Evolutionary conservation across 2,888 invertebrate genomes (phyloP), one percentile per base, ranked within the genome.

Genomic region (Dynastes grantii): DNA sequence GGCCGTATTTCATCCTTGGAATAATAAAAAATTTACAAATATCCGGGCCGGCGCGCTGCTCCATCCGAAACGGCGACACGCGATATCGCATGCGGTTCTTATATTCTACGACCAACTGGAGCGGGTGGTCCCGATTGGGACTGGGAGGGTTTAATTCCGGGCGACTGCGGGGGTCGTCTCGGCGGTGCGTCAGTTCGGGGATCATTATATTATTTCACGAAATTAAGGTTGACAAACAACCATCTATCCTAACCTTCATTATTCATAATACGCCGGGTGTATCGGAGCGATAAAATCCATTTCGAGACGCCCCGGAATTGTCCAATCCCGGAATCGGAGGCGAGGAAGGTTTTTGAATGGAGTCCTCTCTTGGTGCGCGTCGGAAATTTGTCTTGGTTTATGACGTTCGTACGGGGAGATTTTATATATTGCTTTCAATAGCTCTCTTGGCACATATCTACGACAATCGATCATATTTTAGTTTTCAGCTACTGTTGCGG

Each of bases 191-290:
- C 29, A 63, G 32, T 29, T 27, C 11, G n/a, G 45, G 32, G 29
- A 63, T 71, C 71, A 81, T 81, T 80, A 81, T 79, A 77, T 81
- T 80, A 81, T 80, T 80, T 79, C 78, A 58, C 78, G 71, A 81
- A 81, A 81, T 81, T 81, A 80, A 81, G 77, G 79, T 78, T 80
- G 81, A 81, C 81, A 81, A 79, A 79, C 78, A 78, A 73, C 81
- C 79, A 76, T 80, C 73, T 77, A 79, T 77, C 77, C 68, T 61
- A 76, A 79, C 77, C 76, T 78, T 73, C 78, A 78, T 81, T 80
- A 81, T 80, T 80, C 79, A 77, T 58, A 67, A 49, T 45, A 27
- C 55, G 22, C 73, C 61, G 29, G 73, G 71, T 58, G 55, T 71
- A 71, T 71, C 55, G 71, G 16, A 49, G 37, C 71, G 71, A 71